Conservation (phyloP, 2,113 vertebrate genomes). For the Cottus gobio region DNA sequence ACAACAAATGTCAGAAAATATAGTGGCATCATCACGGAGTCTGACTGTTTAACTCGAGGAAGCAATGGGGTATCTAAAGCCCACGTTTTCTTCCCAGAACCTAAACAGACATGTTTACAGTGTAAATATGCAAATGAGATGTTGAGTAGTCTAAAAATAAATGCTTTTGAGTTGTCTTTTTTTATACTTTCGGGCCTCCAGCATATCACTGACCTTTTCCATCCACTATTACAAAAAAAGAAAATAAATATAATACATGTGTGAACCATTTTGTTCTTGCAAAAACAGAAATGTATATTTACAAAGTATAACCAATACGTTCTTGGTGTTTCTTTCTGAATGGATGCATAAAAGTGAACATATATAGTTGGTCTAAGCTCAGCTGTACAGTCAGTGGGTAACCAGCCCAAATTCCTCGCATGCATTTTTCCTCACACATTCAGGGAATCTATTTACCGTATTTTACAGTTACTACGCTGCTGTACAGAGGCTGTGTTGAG, state of each 20-base stretch:
- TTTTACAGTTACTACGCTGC: conserved; percentile 75
- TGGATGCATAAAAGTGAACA: conserved; percentile 76
- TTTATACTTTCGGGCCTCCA: conserved; percentile 35
- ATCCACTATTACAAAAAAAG: conserved; percentile 23
- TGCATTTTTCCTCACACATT: conserved; percentile 72
- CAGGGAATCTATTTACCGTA: conserved; percentile 71
- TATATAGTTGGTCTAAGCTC: conserved; percentile 64
- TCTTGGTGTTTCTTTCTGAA: conserved; percentile 55
- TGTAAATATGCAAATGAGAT: conserved; percentile 25
- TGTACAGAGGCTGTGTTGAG: conserved; percentile 75
- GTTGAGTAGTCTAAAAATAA: conserved; percentile 33
- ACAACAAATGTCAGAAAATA: conserved; percentile 23
- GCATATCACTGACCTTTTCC: conserved; percentile 19
- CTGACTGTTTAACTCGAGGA: conserved; percentile 23
- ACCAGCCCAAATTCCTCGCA: conserved; percentile 77
- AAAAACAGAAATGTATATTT: conserved; percentile 67
- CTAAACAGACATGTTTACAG: conserved; percentile 26
- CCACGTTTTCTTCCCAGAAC: conserved; percentile 3
- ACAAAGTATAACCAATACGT: conserved; percentile 72
- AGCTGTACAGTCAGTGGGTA: conserved; percentile 78
- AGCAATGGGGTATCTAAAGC: conserved; percentile 34
- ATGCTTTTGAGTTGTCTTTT: conserved; percentile 17
- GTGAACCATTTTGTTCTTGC: conserved; percentile 32
- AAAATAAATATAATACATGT: conserved; percentile 46
- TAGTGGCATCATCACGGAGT: not conserved